phyloP scores from a whole-genome alignment of 2,797 vertebrate genomes.

The Falco naumanni region DNA sequence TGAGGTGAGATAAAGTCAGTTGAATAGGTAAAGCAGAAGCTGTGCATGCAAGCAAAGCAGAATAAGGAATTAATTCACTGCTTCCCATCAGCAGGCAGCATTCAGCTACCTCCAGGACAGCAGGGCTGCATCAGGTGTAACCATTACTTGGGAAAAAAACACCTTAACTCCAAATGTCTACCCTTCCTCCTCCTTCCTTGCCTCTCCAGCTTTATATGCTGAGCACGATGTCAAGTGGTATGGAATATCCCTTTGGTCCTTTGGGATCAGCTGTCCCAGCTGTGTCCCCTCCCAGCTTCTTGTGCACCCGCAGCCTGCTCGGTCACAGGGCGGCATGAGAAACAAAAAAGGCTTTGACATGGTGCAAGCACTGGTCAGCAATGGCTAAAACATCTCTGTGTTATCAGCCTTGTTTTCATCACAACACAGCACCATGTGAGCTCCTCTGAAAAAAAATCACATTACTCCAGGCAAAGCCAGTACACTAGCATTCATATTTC shows the following conservation, averaged over 20 bases:
- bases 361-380: not conserved
- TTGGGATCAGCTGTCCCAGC: fast-evolving
- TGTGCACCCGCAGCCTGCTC: not conserved
- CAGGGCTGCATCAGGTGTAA: fast-evolving
- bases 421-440: not conserved
- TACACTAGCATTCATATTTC: not conserved
- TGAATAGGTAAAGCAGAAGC: not conserved
- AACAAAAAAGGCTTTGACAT: fast-evolving
- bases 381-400: not conserved
- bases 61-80: not conserved
- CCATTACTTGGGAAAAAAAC: not conserved
- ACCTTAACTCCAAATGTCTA: not conserved
- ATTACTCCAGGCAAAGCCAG: not conserved
- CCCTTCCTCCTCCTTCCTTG: no score
- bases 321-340: fast-evolving
- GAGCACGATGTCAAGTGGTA: fast-evolving
- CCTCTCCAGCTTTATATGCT: not conserved
- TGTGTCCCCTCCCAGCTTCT: not conserved
- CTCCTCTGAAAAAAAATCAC: not conserved
- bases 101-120: not conserved
- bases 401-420: not conserved
- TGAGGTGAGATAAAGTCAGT: not conserved
- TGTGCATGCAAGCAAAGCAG: fast-evolving
- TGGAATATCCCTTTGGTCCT: not conserved
- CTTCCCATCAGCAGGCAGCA: not conserved